Conservation (phyloP, 2,113 vertebrate genomes). For the Psittacula cyanocephala region DNA sequence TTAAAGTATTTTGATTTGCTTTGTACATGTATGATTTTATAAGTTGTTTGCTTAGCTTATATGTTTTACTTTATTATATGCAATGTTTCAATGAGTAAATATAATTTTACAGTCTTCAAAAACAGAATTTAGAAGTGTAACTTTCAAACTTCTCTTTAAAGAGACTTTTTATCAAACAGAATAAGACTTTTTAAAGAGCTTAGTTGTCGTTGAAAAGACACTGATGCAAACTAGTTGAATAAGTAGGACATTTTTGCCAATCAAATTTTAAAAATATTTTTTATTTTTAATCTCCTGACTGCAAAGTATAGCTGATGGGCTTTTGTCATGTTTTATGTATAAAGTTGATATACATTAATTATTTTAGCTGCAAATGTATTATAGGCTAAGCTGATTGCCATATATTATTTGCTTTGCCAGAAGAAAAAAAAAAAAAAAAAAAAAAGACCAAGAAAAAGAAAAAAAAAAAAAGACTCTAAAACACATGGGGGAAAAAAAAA, state of each 20-base stretch:
- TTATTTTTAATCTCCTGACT: conserved; percentile 51
- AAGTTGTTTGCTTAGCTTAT: background rate
- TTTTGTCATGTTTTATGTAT: conserved; percentile 63
- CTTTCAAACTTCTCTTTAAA: background rate
- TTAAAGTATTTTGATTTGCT: background rate
- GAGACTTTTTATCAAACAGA: conserved; percentile 13
- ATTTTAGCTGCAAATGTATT: conserved; percentile 19
- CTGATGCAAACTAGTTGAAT: conserved; percentile 18
- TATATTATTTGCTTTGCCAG: background rate
- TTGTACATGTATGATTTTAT: background rate
- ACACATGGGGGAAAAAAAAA: background rate
- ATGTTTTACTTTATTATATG: background rate
- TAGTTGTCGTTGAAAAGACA: conserved; percentile 13
- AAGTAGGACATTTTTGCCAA: conserved; percentile 42
- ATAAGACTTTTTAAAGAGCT: background rate
- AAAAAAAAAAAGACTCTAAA: background rate
- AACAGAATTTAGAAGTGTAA: background rate
- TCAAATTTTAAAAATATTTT: conserved; percentile 32
- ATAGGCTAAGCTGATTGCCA: conserved; percentile 49
- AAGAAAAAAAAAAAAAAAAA: background rate
- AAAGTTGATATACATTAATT: conserved; percentile 57
- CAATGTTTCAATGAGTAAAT: background rate
- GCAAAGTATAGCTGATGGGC: conserved; percentile 28
- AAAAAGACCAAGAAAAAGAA: background rate
- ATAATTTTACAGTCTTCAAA: background rate